Evolutionary conservation across 2,113 vertebrate species (phyloP).

Genomic region (Gadus chalcogrammus): DNA sequence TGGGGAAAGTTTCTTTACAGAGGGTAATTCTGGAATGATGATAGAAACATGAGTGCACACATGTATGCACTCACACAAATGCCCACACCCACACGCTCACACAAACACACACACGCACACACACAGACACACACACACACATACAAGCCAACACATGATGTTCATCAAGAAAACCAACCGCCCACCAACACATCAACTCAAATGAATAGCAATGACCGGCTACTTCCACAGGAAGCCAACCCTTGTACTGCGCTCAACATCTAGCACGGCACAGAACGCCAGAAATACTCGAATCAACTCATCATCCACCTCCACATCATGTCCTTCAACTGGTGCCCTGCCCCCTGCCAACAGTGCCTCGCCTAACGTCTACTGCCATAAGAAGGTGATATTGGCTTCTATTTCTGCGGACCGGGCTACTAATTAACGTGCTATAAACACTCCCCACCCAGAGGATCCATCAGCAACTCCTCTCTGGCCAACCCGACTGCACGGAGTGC

Average conservation of each 20-base stretch:
- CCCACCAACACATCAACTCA: too few relatives aligned
- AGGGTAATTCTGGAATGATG: too few relatives aligned
- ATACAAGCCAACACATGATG: not conserved
- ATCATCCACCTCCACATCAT: not conserved
- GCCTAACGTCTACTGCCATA: not conserved
- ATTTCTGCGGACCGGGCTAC: conserved; percentile 28
- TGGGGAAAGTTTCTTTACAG: too few relatives aligned
- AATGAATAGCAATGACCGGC: too few relatives aligned
- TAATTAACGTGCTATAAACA: conserved; percentile 42
- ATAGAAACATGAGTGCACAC: too few relatives aligned
- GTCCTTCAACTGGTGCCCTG: not conserved
- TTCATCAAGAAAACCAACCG: too few relatives aligned
- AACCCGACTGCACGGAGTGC: conserved; percentile 37
- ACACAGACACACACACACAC: not conserved
- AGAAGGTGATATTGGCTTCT: not conserved
- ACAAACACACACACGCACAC: not conserved
- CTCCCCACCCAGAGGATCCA: not conserved
- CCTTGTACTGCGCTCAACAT: too few relatives aligned
- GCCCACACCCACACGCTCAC: not conserved
- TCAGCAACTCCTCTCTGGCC: conserved; percentile 10
- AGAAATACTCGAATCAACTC: not conserved
- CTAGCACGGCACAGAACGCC: not conserved
- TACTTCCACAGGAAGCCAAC: too few relatives aligned
- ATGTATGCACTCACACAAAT: not conserved
- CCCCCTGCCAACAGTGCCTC: not conserved